Evolutionary conservation across 2,797 vertebrate genomes (phyloP).

Genomic region (Gymnothorax reevesii): DNA sequence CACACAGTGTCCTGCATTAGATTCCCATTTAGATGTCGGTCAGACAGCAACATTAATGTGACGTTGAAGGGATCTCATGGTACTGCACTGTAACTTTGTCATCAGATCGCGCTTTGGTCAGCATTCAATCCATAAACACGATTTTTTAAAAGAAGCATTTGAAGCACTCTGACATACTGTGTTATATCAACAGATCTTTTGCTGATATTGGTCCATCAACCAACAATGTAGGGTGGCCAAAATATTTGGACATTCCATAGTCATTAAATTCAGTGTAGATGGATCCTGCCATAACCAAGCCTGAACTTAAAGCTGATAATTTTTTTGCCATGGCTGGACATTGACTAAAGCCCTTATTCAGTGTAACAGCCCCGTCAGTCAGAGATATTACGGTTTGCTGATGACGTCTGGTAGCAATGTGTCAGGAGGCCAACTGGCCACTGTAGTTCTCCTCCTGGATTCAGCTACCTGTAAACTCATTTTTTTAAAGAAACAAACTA

Average conservation of each 20-base stretch:
- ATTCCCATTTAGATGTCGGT: constrained; percentile 27
- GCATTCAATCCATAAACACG: constrained; percentile 2
- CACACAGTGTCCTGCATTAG: constrained; percentile 14
- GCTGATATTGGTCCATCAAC: constrained; percentile 63
- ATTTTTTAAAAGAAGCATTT: constrained; percentile 6
- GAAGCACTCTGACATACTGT: neutral
- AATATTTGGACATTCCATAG: constrained; percentile 60
- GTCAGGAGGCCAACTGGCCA: too few species aligned
- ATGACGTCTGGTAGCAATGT: too few species aligned
- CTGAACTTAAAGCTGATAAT: constrained; percentile 59
- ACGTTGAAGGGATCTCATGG: neutral
- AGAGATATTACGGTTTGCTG: too few species aligned
- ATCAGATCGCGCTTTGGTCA: constrained; percentile 22
- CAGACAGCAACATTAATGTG: constrained; percentile 31
- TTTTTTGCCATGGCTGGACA: constrained; percentile 68
- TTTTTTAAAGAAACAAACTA: too few species aligned
- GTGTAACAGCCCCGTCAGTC: too few species aligned
- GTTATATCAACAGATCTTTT: constrained; percentile 45
- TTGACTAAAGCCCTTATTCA: too few species aligned
- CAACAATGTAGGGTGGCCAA: constrained; percentile 50
- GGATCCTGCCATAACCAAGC: constrained; percentile 68
- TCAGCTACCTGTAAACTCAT: too few species aligned
- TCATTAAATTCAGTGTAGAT: constrained; percentile 62
- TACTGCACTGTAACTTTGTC: constrained; percentile 23
- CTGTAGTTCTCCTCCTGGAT: too few species aligned